These are phyloP conservation scores for Nycteola revayana DNA, from an alignment of 2,888 invertebrate genomes.

Conservation along the genomic window DNA sequence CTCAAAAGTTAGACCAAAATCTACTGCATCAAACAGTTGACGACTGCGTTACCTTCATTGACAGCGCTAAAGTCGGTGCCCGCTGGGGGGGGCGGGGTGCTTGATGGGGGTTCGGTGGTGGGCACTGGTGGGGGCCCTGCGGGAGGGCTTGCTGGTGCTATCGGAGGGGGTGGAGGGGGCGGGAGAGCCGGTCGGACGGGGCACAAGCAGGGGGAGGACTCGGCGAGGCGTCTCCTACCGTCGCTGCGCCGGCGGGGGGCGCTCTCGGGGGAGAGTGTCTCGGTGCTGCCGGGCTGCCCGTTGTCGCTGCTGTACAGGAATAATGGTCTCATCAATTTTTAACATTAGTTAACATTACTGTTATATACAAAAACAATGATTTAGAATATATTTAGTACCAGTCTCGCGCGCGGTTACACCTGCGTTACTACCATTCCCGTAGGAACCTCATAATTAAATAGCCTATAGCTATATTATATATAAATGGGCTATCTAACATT, in stretches of 20 bases:
- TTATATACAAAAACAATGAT: too few species aligned
- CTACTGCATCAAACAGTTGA: slow-evolving; percentile 47
- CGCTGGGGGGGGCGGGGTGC: slow-evolving; percentile 17
- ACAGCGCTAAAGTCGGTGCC: slow-evolving; percentile 75
- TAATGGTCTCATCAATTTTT: background rate
- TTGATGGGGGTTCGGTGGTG: slow-evolving; percentile 17
- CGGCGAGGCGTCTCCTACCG: slow-evolving; percentile 56
- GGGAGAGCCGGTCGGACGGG: slow-evolving; percentile 57
- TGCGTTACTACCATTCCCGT: too few species aligned
- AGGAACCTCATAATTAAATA: too few species aligned
- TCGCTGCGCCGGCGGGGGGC: slow-evolving; percentile 41
- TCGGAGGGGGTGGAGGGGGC: slow-evolving; percentile 56
- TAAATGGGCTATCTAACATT: too few species aligned
- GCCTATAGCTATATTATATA: too few species aligned
- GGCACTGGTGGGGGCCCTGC: slow-evolving; percentile 17
- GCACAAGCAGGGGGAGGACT: slow-evolving; percentile 68
- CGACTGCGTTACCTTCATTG: slow-evolving; percentile 74
- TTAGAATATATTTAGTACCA: too few species aligned
- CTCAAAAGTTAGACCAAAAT: too few species aligned
- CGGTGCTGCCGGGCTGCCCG: slow-evolving; percentile 59
- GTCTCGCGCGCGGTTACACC: too few species aligned
- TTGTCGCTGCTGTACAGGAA: slow-evolving; percentile 66
- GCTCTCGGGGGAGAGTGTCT: slow-evolving; percentile 50
- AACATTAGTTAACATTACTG: too few species aligned
- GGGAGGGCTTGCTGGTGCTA: slow-evolving; percentile 18